phyloP scores from a whole-genome alignment of 2,797 vertebrate species.

The Mastacembelus armatus region DNA sequence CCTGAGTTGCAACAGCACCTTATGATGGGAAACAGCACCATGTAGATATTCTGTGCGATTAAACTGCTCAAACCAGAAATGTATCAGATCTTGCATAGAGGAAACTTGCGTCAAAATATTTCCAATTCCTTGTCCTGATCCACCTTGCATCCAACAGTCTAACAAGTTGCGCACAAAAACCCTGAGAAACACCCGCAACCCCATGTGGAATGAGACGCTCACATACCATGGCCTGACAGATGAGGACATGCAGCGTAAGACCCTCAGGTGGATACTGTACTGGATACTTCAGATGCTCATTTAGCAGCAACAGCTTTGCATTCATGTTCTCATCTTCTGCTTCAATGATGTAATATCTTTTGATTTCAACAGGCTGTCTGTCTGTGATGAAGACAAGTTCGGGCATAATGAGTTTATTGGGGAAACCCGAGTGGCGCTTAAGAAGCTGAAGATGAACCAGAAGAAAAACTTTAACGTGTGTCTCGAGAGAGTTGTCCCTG shows the following conservation, averaged over 20 bases:
- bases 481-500: constrained; percentile 92
- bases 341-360: not conserved
- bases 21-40: not conserved
- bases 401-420: constrained; percentile 98
- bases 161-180: constrained; percentile 97
- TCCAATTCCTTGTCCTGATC: constrained; percentile 20
- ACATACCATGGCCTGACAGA: constrained; percentile 96
- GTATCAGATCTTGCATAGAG: not conserved
- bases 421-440: constrained; percentile 95
- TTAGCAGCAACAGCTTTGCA: not conserved
- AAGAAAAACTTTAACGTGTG: constrained; percentile 97
- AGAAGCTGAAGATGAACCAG: constrained; percentile 94
- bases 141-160: constrained; percentile 80
- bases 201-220: constrained; percentile 93
- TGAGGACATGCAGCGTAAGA: constrained; percentile 97
- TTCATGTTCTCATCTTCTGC: constrained; percentile 7
- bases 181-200: constrained; percentile 95
- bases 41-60: constrained; percentile 2
- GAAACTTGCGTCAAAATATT: not conserved
- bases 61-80: constrained; percentile 1
- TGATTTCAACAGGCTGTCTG: constrained; percentile 88
- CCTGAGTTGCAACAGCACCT: not conserved
- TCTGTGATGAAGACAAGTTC: constrained; percentile 98
- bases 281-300: not conserved
- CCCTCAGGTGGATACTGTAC: constrained; percentile 85